phyloP scores from a whole-genome alignment of 2,113 vertebrate genomes.

The Argyrosomus japonicus region DNA sequence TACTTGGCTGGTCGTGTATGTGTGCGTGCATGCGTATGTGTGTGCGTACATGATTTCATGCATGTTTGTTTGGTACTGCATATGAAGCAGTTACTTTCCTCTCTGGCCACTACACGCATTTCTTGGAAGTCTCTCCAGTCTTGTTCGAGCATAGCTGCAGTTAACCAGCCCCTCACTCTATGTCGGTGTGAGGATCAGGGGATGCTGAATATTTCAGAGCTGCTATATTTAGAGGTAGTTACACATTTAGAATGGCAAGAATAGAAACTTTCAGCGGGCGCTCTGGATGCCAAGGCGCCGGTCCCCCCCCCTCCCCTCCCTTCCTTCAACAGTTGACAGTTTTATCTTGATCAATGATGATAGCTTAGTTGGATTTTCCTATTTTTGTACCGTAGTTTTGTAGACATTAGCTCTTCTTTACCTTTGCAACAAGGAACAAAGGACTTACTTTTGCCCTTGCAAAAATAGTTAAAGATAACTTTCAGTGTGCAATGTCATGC shows the following conservation, averaged over 20 bases:
- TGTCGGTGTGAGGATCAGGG: conserved; percentile 77
- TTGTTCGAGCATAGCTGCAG: conserved; percentile 61
- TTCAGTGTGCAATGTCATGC: conserved; percentile 35
- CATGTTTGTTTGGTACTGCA: conserved; percentile 46
- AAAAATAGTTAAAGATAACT: conserved; percentile 6
- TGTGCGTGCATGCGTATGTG: too few relatives aligned
- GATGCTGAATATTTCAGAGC: conserved; percentile 86
- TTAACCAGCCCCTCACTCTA: conserved; percentile 67
- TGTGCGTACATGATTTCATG: conserved; percentile 9
- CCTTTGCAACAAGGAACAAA: conserved; percentile 38
- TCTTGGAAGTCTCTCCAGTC: conserved; percentile 74
- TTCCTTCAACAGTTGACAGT: conserved; percentile 64
- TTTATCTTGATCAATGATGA: conserved; percentile 57
- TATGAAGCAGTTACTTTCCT: conserved; percentile 44
- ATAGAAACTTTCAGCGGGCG: conserved; percentile 80
- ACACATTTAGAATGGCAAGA: conserved; percentile 84
- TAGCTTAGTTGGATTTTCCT: conserved; percentile 43
- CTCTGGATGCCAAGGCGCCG: conserved; percentile 68
- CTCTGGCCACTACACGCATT: conserved; percentile 54
- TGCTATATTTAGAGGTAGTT: conserved; percentile 83
- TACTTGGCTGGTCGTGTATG: not conserved
- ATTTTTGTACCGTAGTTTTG: conserved; percentile 54
- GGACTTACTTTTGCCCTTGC: conserved; percentile 10
- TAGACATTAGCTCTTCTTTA: not conserved
- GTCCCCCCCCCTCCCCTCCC: conserved; percentile 33